Evolutionary conservation across 2,797 vertebrate genomes (phyloP), one percentile per base, ranked within the genome.

Genomic region (Nyctalus aviator): DNA sequence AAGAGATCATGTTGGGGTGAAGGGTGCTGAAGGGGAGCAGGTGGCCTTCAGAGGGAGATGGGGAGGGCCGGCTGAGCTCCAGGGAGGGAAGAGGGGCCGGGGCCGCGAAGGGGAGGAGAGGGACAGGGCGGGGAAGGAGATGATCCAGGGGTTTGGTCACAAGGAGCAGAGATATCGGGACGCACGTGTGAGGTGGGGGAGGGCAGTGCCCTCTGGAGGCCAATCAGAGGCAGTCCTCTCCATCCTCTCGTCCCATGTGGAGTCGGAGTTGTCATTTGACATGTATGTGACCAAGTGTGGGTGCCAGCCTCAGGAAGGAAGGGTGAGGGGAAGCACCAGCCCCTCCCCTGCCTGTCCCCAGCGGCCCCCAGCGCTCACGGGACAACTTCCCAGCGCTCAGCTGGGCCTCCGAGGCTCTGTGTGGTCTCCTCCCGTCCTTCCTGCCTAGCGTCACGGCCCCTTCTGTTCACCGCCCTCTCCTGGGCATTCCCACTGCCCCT

Each of bases 391-490:
- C 7, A 20, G 18, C 23, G 53, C 88, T 3, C 4, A 32, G 44
- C 12, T 3, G 0, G 1, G 78, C 27, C 1, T 4, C 23, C 17
- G 35, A 27, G 64, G 57, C 17, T 23, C 23, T 3, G 1, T 0
- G 9, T 25, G 41, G 14, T 3, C 81, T 64, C 35, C 72, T 27
- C 21, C 10, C 48, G 20, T 8, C 35, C 32, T 72, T 14, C n/a
- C 30, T 13, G 17, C 32, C 15, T 6, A 3, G 48, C 55, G 10
- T 46, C n/a, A 1, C 8, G 1, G 37, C 17, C 4, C 50, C 7
- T 3, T 13, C 46, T 0, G 46, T 13, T 48, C 46, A 48, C 46
- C 12, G 12, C 46, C 14, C 46, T 48, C 46, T 48, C 46, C 46
- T 48, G 46, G 46, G 46, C 46, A 48, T 48, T 2, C 46, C 46